A percentile compares a stretch with the other conserved stretches of the same genome.
Evolutionary conservation across 1,140 invertebrate species (phyloP).

Genomic region (Scaptomyza hsui): DNA sequence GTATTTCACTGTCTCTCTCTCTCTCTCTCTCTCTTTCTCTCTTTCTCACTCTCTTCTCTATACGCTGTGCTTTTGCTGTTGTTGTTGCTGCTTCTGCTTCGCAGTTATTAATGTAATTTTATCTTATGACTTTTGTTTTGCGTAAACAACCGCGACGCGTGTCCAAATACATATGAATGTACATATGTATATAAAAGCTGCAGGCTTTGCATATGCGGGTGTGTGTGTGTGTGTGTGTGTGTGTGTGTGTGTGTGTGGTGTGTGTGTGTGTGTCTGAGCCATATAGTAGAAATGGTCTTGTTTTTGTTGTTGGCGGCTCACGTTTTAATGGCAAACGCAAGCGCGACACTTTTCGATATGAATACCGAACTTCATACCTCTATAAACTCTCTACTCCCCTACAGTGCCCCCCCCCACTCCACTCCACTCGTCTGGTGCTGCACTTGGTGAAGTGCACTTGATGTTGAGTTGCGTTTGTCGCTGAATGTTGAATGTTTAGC

Average conservation of each 20-base stretch:
- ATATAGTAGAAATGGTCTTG: conserved; percentile 29
- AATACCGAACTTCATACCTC: conserved; percentile 14
- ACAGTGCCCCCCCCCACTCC: not conserved
- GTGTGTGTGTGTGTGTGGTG: conserved; percentile 1
- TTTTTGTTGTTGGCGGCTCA: conserved; percentile 42
- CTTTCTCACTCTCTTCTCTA: not conserved
- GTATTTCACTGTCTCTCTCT: not conserved
- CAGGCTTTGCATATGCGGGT: conserved; percentile 1
- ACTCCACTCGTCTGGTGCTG: conserved; percentile 7
- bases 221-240: not conserved
- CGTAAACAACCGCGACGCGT: conserved; percentile 58
- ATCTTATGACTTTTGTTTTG: conserved; percentile 78
- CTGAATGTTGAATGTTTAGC: conserved; percentile 14
- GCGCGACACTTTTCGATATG: conserved; percentile 65
- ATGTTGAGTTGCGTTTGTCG: conserved; percentile 13
- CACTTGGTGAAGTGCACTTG: conserved; percentile 38
- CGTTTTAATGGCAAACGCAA: conserved; percentile 63
- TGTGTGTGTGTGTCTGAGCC: conserved; percentile 16
- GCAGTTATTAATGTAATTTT: conserved; percentile 79
- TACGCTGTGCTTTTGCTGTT: conserved; percentile 2
- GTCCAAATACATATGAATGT: conserved; percentile 10
- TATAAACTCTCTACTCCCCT: not conserved
- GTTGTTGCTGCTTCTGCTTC: not conserved
- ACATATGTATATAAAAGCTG: conserved; percentile 20
- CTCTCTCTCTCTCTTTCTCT: not conserved